Base-by-base conservation (phyloP, 2,888 invertebrate genomes). In the Caenorhabditis sinica region DNA sequence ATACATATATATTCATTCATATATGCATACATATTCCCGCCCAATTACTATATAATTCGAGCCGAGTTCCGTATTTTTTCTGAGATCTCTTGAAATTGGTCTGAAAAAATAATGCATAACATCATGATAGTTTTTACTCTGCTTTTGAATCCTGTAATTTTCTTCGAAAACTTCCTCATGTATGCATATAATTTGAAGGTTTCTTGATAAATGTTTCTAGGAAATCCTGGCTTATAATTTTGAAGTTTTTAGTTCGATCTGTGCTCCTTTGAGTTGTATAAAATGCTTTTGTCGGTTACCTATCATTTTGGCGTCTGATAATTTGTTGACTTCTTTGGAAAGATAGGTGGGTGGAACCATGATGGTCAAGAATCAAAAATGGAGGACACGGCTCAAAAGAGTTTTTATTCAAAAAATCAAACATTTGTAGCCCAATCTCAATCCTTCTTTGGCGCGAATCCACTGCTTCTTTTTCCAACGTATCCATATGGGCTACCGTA, bases 401-500 rank as follows among this genome's bases (percentile, higher is more conserved):
- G 20, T 51, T 20, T 53, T 53, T 53, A 23, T 56, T 28, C 9
- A 9, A 40, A 40, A 40, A 17, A 8, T 45, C 15, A 2, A 45
- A 17, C 17, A n/a, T 4, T 17, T 1, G 11, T 1, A 33, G 20
- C 33, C 20, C 23, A 30, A 58, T 28, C 9, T 33, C 23, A 25
- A 15, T 56, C 23, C 9, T 60, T 33, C 17, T 43, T 63, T 5
- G 63, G 63, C 8, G 25, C 63, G 28, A 63, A 63, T 49, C 49
- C 49, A 30, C 66, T 66, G 49, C 49, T 66, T 66, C 66, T 23
- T 8, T 66, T 66, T 49, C 66, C 66, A 66, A 66, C 66, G 23
- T 66, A 66, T 49, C 66, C 66, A 49, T 66, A 66, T n/a, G 66
- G 66, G 5, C 49, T 66, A 45, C 66, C 66, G 17, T 66, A 66